phyloP scores from a whole-genome alignment of 2,113 vertebrate species.

The Microcebus murinus region DNA sequence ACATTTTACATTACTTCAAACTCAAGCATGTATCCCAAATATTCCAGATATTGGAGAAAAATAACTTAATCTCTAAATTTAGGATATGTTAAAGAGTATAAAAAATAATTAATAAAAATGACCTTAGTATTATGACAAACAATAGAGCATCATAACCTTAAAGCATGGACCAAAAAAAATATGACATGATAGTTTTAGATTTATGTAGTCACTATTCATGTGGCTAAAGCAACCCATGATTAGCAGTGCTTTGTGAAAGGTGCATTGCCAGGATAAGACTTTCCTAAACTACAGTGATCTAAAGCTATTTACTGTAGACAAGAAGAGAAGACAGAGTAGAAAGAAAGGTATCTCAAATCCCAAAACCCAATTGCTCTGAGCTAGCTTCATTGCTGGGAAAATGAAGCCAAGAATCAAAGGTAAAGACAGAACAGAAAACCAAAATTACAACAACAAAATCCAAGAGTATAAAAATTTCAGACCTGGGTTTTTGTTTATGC shows the following conservation, averaged over 20 bases:
- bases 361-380: background rate
- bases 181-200: background rate
- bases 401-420: background rate
- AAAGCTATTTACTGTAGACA: background rate
- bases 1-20: background rate
- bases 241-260: background rate
- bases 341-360: background rate
- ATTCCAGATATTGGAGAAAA: background rate
- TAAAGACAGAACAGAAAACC: background rate
- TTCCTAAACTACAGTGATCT: background rate
- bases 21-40: background rate
- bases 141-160: background rate
- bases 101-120: background rate
- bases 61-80: background rate
- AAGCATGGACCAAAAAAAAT: background rate
- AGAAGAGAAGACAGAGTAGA: background rate
- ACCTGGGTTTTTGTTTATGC: background rate
- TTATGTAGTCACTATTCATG: background rate
- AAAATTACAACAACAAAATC: background rate
- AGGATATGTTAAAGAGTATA: background rate
- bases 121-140: background rate
- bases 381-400: background rate
- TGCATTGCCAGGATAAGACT: background rate
- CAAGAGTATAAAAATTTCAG: slow-evolving; percentile 17
- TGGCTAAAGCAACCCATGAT: background rate